Evolutionary conservation across 2,797 vertebrate genomes (phyloP).

Genomic region (Malurus leucopterus): DNA sequence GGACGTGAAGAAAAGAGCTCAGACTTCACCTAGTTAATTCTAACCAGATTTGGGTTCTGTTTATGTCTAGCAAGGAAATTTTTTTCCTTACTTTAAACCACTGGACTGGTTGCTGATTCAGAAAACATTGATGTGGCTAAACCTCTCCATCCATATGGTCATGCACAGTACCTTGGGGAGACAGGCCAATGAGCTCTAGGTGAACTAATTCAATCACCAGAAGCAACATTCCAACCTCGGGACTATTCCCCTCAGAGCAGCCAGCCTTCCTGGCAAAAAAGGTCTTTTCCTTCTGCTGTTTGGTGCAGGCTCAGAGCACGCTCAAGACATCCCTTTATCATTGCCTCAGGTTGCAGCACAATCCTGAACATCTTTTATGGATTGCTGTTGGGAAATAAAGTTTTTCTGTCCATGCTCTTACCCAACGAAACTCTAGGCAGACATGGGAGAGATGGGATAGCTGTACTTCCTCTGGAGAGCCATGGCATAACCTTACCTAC

Average conservation of each 20-base stretch:
- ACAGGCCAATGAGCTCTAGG: neutral
- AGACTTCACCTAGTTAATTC: conserved; percentile 6
- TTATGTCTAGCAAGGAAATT: conserved; percentile 23
- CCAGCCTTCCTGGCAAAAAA: neutral
- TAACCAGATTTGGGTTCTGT: neutral
- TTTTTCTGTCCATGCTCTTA: neutral
- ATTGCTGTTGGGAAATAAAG: neutral
- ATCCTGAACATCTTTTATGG: neutral
- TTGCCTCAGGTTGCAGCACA: neutral
- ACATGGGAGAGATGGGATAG: neutral
- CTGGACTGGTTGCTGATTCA: neutral
- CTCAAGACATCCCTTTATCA: neutral
- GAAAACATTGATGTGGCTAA: neutral
- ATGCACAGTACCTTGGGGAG: neutral
- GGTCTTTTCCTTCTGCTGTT: neutral
- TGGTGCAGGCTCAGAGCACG: neutral
- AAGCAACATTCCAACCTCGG: neutral
- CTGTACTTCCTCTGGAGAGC: neutral
- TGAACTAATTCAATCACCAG: neutral
- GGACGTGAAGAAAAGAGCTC: conserved; percentile 13
- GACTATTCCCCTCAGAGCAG: neutral
- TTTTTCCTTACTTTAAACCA: neutral
- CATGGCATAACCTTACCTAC: neutral
- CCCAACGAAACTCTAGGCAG: neutral
- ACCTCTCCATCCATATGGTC: neutral